Base-by-base conservation (phyloP, 2,888 invertebrate genomes). In the Barypeithes pellucidus region DNA sequence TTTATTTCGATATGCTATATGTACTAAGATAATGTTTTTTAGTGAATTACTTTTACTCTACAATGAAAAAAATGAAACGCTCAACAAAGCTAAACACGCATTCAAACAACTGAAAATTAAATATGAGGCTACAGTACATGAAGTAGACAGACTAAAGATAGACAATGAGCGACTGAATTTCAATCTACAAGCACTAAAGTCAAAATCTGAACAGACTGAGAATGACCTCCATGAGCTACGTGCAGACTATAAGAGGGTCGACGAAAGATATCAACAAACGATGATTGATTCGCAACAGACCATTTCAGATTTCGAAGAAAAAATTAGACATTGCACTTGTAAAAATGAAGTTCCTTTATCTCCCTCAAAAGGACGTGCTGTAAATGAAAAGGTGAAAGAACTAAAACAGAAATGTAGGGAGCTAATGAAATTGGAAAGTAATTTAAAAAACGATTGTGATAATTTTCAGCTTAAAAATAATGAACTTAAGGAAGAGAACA, bases 11-110 rank as follows among this genome's bases (percentile, higher is more conserved):
- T 29, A 5, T 29, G 9, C 1, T 29, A 24, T 24, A 24, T 24
- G 24, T n/a, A 24, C 9, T 5, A 39, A 39, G 4, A 39, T n/a
- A 3, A 12, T 5, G 39, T 39, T 62, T 80, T 80, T 52, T 61
- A 82, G 82, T 76, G 79, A 79, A 67, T 18, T 82, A 50, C 71
- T 82, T n/a, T 22, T 61, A 39, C 73, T 78, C 62, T 79, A 77
- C 61, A 4, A 73, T n/a, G 80, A 81, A 22, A 76, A 68, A 16
- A 77, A 72, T 41, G 75, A 73, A 54, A 78, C 79, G 54, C 68
- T 80, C 4, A 76, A 76, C 8, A 79, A 78, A 62, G 60, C 76
- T 11, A 71, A 72, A 29, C 72, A 77, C 18, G 62, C 70, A n/a
- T 75, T 67, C 57, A 79, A 76, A 59, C 73, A 73, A 11, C 60